Base-by-base conservation (phyloP, 2,888 invertebrate species). In the Thymelicus sylvestris region DNA sequence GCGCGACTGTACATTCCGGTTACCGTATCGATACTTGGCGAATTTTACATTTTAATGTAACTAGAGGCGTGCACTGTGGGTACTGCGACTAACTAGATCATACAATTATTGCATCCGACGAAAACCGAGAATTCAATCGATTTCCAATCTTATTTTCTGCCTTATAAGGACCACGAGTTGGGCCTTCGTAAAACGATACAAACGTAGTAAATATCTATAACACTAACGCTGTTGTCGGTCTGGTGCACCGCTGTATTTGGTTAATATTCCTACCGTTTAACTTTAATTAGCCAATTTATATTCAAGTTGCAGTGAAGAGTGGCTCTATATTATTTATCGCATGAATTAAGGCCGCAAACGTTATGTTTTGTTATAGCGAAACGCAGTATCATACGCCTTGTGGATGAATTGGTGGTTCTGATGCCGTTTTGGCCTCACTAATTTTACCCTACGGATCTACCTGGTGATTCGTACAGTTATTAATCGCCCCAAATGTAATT, bases 241-340 rank as follows among this genome's bases (percentile, higher is more conserved):
- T 73, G 79, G 77, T 74, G 76, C 76, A 76, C 75, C 78, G 77
- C 81, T 82, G 83, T 84, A 84, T 86, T 86, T 84, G 82, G 85
- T 86, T 86, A 81, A 85, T 87, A 87, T 88, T 83, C 81, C 80
- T 81, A 83, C 80, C 85, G 87, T 86, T 91, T 88, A 88, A 88
- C 81, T 87, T 91, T 91, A 91, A 91, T 91, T 88, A 87, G 83
- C 82, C 88, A 85, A 90, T 91, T 91, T 91, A 89, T 89, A 91
- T 90, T 91, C 91, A 87, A 90, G 86, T 90, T 88, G 87, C 89
- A 88, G 81, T 85, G 87, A 89, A 87, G 86, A 87, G 86, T 83
- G 86, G 83, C 78, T 84, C 85, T 90, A 82, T 89, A 90, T 88
- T 89, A 91, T 91, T 91, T 89, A 91, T 87, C 80, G 79, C 80